phyloP scores from a whole-genome alignment of 1,140 invertebrate genomes.

The Drosophila novamexicana region DNA sequence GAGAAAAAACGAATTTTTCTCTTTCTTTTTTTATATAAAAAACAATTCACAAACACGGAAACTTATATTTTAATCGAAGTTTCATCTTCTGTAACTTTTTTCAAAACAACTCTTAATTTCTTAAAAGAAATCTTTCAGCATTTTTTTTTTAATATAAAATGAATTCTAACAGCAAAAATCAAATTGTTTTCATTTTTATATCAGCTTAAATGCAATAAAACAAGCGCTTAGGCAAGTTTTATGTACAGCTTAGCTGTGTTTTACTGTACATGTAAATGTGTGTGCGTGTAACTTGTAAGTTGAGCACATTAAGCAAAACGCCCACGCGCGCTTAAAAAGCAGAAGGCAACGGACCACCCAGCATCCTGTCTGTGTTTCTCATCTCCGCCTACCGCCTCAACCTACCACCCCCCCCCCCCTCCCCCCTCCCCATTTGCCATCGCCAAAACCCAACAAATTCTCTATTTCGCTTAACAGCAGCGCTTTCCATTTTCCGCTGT shows the following conservation, averaged over 20 bases:
- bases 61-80: too few relatives aligned
- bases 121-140: too few relatives aligned
- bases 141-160: too few relatives aligned
- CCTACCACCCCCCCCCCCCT: background rate
- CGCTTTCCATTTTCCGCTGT: constrained; percentile 65
- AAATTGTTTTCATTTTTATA: background rate
- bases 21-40: background rate
- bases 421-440: background rate
- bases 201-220: background rate
- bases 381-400: constrained; percentile 31
- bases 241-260: constrained; percentile 10
- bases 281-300: constrained; percentile 36
- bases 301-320: constrained; percentile 55
- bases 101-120: too few relatives aligned
- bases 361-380: constrained; percentile 45
- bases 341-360: constrained; percentile 39
- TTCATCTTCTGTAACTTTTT: too few relatives aligned
- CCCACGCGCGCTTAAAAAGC: constrained; percentile 40
- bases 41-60: background rate
- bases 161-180: too few relatives aligned
- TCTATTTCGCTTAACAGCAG: constrained; percentile 37
- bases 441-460: constrained; percentile 2
- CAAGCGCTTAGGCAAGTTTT: background rate
- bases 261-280: constrained; percentile 24
- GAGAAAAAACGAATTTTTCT: too few relatives aligned